Evolutionary conservation across 1,140 invertebrate genomes (phyloP), one percentile per base, ranked within the genome.

Genomic region (Rhopalosiphum padi): DNA sequence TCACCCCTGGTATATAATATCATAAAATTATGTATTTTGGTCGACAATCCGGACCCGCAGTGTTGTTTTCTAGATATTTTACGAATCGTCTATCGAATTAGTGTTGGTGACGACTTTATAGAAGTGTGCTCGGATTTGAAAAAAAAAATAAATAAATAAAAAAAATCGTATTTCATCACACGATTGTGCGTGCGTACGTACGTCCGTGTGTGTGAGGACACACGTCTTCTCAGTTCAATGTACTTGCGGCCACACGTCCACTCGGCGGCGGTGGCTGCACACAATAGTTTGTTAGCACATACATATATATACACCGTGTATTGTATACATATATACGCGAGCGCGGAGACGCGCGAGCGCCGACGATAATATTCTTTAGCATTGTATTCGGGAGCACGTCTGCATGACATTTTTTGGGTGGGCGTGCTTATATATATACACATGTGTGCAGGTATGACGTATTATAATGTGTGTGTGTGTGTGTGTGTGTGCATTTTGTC

Each of bases 361-460:
- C 60, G 91, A 93, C 82, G 91, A 93, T 53, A 93, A 86, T 93
- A 86, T 93, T 86, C 82, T 83, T 86, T 37, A 22, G 91, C 82
- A 93, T 93, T 93, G 91, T 93, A 93, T 93, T 93, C 91, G 82
- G 91, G 91, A 93, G 91, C 91, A 93, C 91, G 91, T 93, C 82
- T 86, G 77, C 91, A n/a, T 93, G 77, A 93, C 68, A 93, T 93
- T 92, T 93, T 93, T 93, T 86, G 91, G 91, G 91, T 93, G 91
- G 91, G 91, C 48, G 91, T 55, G 91, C 68, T 77, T 91, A 82
- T 91, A 88, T 86, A 46, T 46, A n/a, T 53, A 1, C 18, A 22
- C 46, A 7, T 43, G n/a, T 37, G 83, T 41, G 15, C 41, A 30
- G 23, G 23, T 41, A 41, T 77, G 25, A 77, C 68, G 68, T 77